Base-by-base conservation (phyloP, 1,140 invertebrate genomes). In the Leptinotarsa texana region DNA sequence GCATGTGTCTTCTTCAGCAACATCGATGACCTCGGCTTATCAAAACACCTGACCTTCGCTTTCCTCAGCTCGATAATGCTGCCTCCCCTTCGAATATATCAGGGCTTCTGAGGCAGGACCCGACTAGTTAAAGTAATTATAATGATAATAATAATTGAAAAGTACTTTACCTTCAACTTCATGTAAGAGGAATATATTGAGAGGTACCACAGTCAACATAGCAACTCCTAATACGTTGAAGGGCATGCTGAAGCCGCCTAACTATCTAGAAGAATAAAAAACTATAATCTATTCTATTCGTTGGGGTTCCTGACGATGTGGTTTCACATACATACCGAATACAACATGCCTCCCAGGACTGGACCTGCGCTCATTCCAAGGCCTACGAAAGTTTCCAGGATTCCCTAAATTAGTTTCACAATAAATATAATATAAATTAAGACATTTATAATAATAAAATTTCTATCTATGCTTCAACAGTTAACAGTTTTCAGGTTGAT, bases 361-460 rank as follows among this genome's bases (percentile, higher is more conserved):
- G 93, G 93, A 15, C 93, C 93, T 13, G 91, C 88, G 78, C 92
- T 93, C 89, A 94, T 91, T 33, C 93, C 93, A 13, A 95, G 83
- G 3, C 93, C 93, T 4, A 93, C 91, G 80, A 93, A 94, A 0
- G 93, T 93, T 86, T 94, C 93, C 61, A 93, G 84, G 76, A 94
- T 90, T 51, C 93, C 92, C 90, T 89, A 75, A 24, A 85, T 84
- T 62, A 69, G 18, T 70, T 11, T 42, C 33, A 11, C 8, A 61
- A 22, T 18, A 6, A 51, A 22, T 70, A 68, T 68, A 5, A 33
- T 68, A 27, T 47, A 27, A 47, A 68, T 68, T 47, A 17, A 0
- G 2, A 62, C 0, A 8, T 15, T 42, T 11, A 42, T 42, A 11
- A 42, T 42, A 42, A 42, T 42, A 42, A 11, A 0, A 42, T 42